Evolutionary conservation across 2,113 vertebrate species (phyloP), one percentile per base, ranked within the genome.

Genomic region (Phyllostomus discolor): DNA sequence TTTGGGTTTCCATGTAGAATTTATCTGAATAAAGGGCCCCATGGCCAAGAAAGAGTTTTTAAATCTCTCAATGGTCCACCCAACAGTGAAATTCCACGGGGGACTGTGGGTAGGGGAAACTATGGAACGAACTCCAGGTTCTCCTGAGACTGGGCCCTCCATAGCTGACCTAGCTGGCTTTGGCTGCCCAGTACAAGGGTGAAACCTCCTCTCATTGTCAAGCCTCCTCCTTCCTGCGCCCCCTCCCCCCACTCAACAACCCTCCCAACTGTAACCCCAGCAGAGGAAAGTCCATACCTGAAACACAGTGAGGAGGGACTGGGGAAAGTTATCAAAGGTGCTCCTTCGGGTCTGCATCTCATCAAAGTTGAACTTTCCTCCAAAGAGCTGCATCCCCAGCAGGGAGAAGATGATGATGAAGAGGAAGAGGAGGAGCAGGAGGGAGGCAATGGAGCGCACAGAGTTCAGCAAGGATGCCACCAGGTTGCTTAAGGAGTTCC

Each of bases 401-500:
- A 99, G 99, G 4, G 99, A 99, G 98, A 99, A 99, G 98, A 99
- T 99, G 98, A 99, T 99, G 99, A 99, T 99, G 99, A 99, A 99
- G 98, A 99, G 99, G 98, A 99, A 99, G 97, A 99, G 99, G 22
- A 99, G 99, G 72, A 99, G 99, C 97, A 99, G 95, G 95, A 99
- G 98, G 92, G 99, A 99, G 80, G 99, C 99, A 15, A 99, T 99
- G 98, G 99, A 99, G 83, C 99, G 99, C n/a, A 99, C 99, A 0
- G 99, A 99, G 97, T 99, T 99, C 89, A 99, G 98, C 94, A 99
- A 98, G 1, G 99, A 99, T 2, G 99, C 99, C 98, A 99, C 99
- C 62, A 99, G 98, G 97, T 99, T 99, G 98, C 99, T 99, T 97
- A 99, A 98, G 86, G 99, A 99, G 97, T 99, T 99, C 99, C 99